Conservation (phyloP, 2,888 invertebrate genomes). For the Lordiphosa andalusiaca region DNA sequence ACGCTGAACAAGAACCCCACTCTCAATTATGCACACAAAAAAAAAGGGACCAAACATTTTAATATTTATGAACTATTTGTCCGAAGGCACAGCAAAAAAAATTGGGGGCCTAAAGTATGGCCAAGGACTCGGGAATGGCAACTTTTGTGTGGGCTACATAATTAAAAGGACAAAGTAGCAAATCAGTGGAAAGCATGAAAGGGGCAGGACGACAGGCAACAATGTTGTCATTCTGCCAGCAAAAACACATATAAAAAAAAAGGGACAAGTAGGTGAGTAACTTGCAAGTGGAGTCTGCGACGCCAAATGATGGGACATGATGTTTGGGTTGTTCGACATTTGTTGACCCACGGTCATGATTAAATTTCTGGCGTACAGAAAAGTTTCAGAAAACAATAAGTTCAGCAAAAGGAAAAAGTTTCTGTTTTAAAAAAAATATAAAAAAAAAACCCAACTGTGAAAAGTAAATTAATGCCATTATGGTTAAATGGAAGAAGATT, state of each 20-base stretch:
- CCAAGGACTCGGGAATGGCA: neutral
- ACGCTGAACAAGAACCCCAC: conserved; percentile 5
- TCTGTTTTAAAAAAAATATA: no score
- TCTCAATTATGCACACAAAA: conserved; percentile 64
- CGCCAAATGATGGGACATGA: neutral
- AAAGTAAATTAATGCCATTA: no score
- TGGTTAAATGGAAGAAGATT: no score
- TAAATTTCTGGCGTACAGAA: conserved; percentile 43
- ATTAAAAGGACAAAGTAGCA: conserved; percentile 74
- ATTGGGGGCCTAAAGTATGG: neutral
- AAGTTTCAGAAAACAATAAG: neutral
- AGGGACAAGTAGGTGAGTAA: conserved; percentile 5
- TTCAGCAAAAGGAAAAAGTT: conserved; percentile 9
- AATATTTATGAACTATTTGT: conserved; percentile 72
- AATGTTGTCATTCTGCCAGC: conserved; percentile 8
- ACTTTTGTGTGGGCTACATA: conserved; percentile 55
- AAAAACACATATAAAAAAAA: conserved; percentile 15
- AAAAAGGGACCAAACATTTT: conserved; percentile 36
- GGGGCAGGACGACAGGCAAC: conserved; percentile 30
- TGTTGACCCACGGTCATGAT: conserved; percentile 49
- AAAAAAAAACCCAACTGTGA: neutral
- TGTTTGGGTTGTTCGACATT: conserved; percentile 9
- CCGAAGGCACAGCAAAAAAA: conserved; percentile 12
- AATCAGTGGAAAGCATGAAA: conserved; percentile 66
- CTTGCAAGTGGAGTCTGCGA: neutral